phyloP scores from a whole-genome alignment of 1,140 invertebrate genomes.

The Aplysia californica region DNA sequence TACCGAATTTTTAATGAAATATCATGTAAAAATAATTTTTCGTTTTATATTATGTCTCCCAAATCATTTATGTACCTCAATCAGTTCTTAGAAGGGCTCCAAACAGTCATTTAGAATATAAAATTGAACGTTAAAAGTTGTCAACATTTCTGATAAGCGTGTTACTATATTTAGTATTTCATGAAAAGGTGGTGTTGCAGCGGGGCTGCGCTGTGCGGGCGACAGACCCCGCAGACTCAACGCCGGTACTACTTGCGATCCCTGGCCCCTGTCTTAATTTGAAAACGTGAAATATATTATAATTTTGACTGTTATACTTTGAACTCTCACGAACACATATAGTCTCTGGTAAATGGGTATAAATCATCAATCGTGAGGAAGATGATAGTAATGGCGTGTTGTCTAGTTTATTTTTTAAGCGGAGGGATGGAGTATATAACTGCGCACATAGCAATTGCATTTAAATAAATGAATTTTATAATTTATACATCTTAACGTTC shows the following conservation, averaged over 20 bases:
- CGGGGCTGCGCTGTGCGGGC: constrained; percentile 30
- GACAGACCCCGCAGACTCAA: constrained; percentile 20
- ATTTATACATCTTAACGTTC: background rate
- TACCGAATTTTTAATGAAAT: background rate
- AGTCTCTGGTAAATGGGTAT: constrained; percentile 1
- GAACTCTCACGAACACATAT: no score
- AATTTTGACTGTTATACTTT: no score
- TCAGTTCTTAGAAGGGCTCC: background rate
- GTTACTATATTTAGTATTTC: constrained; percentile 40
- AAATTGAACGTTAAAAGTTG: background rate
- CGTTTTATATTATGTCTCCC: background rate
- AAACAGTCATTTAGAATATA: background rate
- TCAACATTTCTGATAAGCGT: background rate
- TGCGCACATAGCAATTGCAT: constrained; percentile 23
- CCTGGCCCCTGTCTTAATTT: background rate
- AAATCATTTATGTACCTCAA: background rate
- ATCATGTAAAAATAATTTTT: background rate
- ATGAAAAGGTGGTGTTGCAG: constrained; percentile 33
- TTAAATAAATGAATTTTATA: background rate
- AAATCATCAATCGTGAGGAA: background rate
- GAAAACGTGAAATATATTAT: no score
- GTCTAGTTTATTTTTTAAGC: constrained; percentile 32
- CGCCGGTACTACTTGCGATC: constrained; percentile 40
- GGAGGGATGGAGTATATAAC: constrained; percentile 40
- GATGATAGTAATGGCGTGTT: constrained; percentile 5